Percentiles rank a stretch among this genome's conserved stretches.
phyloP scores from a whole-genome alignment of 2,797 vertebrate species.

The Chiroxiphia lanceolata region DNA sequence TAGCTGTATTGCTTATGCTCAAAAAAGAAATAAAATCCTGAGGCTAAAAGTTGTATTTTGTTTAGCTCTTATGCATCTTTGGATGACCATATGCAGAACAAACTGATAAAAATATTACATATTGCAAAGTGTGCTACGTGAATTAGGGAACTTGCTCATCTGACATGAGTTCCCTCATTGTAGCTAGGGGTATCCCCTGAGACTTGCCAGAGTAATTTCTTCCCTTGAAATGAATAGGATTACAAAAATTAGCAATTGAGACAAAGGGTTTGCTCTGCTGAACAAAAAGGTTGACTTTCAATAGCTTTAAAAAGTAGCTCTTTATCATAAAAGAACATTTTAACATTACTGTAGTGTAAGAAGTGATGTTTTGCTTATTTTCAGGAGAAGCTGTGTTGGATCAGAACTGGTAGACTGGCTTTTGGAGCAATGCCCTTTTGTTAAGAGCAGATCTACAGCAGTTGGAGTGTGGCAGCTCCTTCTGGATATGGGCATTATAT shows the following conservation, averaged over 20 bases:
- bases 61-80: background rate
- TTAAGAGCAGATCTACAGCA: constrained; percentile 89
- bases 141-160: background rate
- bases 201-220: background rate
- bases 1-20: background rate
- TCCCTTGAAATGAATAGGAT: background rate
- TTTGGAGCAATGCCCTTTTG: constrained; percentile 90
- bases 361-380: constrained; percentile 20
- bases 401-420: constrained; percentile 97
- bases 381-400: constrained; percentile 91
- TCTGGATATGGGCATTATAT: constrained; percentile 93
- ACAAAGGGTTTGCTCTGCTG: background rate
- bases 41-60: background rate
- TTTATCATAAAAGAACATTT: background rate
- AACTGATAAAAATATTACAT: background rate
- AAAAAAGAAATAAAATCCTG: background rate
- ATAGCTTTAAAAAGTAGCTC: background rate
- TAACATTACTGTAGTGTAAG: background rate
- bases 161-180: background rate
- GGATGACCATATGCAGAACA: background rate
- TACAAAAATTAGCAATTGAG: background rate
- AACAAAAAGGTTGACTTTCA: background rate
- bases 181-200: background rate
- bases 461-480: constrained; percentile 94
- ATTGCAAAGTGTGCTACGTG: background rate